These are phyloP conservation scores for Callipepla squamata DNA, from an alignment of 2,113 vertebrate genomes.

Conservation along the genomic window DNA sequence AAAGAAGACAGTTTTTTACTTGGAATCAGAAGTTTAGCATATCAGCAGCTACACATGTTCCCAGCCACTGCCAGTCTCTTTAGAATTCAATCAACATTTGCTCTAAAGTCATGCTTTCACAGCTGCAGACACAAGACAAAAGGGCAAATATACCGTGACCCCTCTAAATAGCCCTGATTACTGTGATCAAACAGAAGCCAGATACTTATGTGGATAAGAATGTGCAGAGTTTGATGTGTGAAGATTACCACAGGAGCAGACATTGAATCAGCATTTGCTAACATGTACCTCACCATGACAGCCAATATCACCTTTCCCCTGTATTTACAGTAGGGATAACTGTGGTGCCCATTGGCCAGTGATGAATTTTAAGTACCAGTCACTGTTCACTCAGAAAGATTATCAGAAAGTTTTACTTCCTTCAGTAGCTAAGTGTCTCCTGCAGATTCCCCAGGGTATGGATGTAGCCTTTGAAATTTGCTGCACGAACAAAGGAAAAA, in stretches of 20 bases:
- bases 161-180: constrained; percentile 45
- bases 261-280: constrained; percentile 25
- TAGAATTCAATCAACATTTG: constrained; percentile 48
- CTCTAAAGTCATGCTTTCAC: constrained; percentile 15
- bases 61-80: neutral
- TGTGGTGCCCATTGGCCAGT: neutral
- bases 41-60: constrained; percentile 9
- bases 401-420: neutral
- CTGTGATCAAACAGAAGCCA: constrained; percentile 49
- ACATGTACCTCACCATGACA: neutral
- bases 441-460: neutral
- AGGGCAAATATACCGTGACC: constrained; percentile 45
- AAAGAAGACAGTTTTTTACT: constrained; percentile 25
- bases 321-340: constrained; percentile 4
- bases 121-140: constrained; percentile 39
- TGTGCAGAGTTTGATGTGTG: neutral
- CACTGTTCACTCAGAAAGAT: neutral
- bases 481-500: neutral
- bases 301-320: constrained; percentile 4
- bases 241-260: neutral
- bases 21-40: constrained; percentile 16
- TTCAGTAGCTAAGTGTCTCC: neutral
- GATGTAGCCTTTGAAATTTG: neutral
- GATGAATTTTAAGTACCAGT: neutral
- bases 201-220: constrained; percentile 10